Evolutionary conservation across 2,888 invertebrate genomes (phyloP).

Genomic region (Busseola fusca): DNA sequence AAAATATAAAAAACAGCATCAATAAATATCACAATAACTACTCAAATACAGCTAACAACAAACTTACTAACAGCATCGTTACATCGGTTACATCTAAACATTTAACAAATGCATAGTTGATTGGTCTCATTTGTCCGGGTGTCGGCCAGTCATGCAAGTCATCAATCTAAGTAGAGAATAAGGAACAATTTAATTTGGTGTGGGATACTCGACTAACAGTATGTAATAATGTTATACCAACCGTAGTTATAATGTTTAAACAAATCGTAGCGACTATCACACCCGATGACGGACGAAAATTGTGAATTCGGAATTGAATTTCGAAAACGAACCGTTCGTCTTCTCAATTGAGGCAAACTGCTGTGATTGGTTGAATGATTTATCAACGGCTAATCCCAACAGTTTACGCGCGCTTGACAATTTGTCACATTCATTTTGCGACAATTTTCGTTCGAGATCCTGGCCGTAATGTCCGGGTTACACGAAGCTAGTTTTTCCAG

Average conservation of each 20-base stretch:
- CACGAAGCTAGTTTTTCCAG: too few relatives aligned
- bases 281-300: slow-evolving; percentile 1
- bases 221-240: neutral
- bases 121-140: slow-evolving; percentile 42
- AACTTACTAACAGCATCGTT: slow-evolving; percentile 8
- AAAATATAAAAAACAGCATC: too few relatives aligned
- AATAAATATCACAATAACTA: neutral
- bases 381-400: neutral
- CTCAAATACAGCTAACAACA: neutral
- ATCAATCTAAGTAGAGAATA: slow-evolving; percentile 49
- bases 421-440: neutral
- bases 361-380: neutral
- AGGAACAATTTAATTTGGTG: slow-evolving; percentile 45
- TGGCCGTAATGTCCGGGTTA: neutral
- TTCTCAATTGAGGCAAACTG: neutral
- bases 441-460: neutral
- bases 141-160: slow-evolving; percentile 46
- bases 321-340: neutral
- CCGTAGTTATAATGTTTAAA: neutral
- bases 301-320: neutral
- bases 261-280: slow-evolving; percentile 7
- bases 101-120: slow-evolving; percentile 40
- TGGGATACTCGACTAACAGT: neutral
- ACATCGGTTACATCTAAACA: slow-evolving; percentile 21
- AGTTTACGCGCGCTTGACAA: neutral